Percentiles rank a stretch among this genome's conserved stretches.
Evolutionary conservation across 1,140 invertebrate species (phyloP).

Genomic region (Heterodera schachtii): DNA sequence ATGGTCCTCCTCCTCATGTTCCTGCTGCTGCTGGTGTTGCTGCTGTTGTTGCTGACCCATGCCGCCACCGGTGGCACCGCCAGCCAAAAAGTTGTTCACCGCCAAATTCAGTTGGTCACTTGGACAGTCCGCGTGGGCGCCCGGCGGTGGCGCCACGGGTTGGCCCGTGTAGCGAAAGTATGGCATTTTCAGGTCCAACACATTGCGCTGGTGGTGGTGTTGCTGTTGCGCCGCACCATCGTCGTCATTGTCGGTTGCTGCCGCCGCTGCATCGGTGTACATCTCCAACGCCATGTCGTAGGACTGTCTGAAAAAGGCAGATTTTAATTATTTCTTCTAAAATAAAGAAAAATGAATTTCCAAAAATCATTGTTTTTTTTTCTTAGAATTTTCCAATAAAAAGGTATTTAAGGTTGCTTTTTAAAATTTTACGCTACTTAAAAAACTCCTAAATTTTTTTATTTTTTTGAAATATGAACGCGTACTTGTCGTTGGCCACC

Average conservation of each 20-base stretch:
- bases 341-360: too few species aligned
- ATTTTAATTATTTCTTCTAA: too few species aligned
- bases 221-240: neutral
- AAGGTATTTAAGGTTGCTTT: too few species aligned
- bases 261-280: slow-evolving; percentile 30
- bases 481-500: slow-evolving; percentile 81
- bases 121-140: slow-evolving; percentile 35
- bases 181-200: slow-evolving; percentile 95
- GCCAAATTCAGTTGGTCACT: slow-evolving; percentile 32
- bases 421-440: too few species aligned
- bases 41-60: slow-evolving; percentile 13
- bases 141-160: slow-evolving; percentile 73
- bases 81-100: neutral
- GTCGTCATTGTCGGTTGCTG: neutral
- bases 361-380: too few species aligned
- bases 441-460: too few species aligned
- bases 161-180: slow-evolving; percentile 81
- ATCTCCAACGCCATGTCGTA: slow-evolving; percentile 40
- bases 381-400: too few species aligned
- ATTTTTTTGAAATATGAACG: too few species aligned
- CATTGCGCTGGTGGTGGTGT: slow-evolving; percentile 71
- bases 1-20: neutral
- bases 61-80: neutral
- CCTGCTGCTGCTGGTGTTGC: slow-evolving; percentile 9
- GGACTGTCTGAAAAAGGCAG: slow-evolving; percentile 37